Conservation (phyloP, 2,113 vertebrate species). For the Zosterops borbonicus region DNA sequence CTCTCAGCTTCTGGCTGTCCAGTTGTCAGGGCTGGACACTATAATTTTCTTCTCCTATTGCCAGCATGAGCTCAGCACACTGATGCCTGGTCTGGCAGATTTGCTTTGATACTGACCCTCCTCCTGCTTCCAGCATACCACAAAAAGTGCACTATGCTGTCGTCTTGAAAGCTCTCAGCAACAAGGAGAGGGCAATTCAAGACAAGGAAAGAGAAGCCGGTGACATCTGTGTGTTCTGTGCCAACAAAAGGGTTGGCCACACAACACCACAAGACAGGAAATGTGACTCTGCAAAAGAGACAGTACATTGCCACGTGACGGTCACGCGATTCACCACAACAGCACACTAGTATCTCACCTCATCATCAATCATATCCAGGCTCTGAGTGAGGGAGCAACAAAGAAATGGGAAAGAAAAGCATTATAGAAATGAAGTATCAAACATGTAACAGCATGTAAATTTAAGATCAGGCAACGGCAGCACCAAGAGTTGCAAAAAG, state of each 20-base stretch:
- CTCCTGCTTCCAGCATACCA: neutral
- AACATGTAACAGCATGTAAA: constrained; percentile 39
- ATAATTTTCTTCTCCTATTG: neutral
- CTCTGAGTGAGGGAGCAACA: constrained; percentile 86
- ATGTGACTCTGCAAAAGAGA: neutral
- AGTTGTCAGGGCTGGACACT: neutral
- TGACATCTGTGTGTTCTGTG: neutral
- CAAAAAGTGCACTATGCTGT: neutral
- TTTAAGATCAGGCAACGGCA: constrained; percentile 30
- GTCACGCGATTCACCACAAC: neutral
- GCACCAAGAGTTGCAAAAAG: constrained; percentile 29
- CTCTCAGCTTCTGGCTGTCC: neutral
- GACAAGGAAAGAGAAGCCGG: neutral
- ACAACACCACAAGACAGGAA: neutral
- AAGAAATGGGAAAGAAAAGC: constrained; percentile 77
- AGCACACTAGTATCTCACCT: constrained; percentile 85
- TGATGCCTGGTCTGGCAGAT: neutral
- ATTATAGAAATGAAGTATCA: constrained; percentile 69
- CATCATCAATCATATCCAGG: constrained; percentile 98
- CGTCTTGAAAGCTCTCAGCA: neutral
- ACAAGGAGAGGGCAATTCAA: neutral
- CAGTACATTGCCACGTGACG: neutral
- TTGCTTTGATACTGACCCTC: neutral
- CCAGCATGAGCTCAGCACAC: neutral
- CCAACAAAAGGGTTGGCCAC: neutral